These are phyloP conservation scores for Lysandra bellargus DNA, from an alignment of 2,888 invertebrate genomes.

Conservation along the genomic window DNA sequence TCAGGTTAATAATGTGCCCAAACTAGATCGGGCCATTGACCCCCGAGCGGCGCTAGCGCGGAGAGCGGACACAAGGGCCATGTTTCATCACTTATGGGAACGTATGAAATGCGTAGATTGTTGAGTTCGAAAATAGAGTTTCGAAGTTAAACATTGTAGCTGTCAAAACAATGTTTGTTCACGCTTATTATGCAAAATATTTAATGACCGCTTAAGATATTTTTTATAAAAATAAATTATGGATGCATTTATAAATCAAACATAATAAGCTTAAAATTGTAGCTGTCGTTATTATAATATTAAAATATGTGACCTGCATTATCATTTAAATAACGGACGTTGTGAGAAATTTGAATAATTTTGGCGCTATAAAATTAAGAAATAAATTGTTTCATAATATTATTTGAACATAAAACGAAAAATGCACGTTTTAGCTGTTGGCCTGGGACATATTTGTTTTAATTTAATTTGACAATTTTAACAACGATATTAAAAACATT, in stretches of 20 bases:
- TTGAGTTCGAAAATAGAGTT: background rate
- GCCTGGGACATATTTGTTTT: background rate
- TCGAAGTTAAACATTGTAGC: background rate
- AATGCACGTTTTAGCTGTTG: conserved; percentile 1
- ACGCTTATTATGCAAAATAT: background rate
- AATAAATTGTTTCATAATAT: background rate
- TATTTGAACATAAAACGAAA: background rate
- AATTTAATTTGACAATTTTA: conserved; percentile 12
- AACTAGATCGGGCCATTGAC: conserved; percentile 79
- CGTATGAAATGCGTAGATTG: background rate
- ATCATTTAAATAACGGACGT: background rate
- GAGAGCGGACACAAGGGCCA: conserved; percentile 59
- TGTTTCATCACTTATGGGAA: conserved; percentile 47
- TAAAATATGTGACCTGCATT: conserved; percentile 2
- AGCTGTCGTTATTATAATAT: background rate
- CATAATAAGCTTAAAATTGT: conserved; percentile 5
- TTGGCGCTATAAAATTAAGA: background rate
- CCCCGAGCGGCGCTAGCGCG: conserved; percentile 66
- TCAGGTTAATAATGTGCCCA: conserved; percentile 75
- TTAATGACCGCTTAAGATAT: background rate
- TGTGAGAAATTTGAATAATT: background rate
- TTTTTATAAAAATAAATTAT: background rate
- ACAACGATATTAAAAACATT: background rate
- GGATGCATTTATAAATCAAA: background rate
- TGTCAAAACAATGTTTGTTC: background rate